phyloP scores from a whole-genome alignment of 2,797 vertebrate genomes.

The Silurus lanzhouensis region DNA sequence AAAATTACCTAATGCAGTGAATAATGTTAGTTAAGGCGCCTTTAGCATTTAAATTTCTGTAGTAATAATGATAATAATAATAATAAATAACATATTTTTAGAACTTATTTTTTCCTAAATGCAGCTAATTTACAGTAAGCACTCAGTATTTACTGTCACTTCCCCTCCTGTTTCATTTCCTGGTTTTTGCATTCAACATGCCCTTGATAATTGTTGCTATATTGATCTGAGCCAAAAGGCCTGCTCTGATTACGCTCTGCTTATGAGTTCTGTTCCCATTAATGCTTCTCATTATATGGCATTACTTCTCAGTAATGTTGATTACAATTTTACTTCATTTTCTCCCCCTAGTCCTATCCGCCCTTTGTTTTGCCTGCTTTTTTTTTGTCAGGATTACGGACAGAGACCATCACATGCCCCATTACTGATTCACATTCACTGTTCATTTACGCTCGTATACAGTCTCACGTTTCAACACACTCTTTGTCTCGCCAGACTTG shows the following conservation, averaged over 20 bases:
- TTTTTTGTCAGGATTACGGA: background rate
- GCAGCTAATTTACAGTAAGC: background rate
- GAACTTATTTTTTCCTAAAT: background rate
- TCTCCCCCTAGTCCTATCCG: background rate
- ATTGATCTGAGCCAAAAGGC: constrained; percentile 1
- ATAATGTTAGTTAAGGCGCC: background rate
- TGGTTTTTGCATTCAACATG: background rate
- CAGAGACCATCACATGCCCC: background rate
- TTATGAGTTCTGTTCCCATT: background rate
- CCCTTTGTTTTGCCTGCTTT: background rate
- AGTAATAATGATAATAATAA: background rate
- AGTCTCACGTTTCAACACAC: no score
- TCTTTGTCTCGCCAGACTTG: no score
- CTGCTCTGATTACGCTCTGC: background rate
- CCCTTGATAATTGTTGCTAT: background rate
- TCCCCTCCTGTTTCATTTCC: background rate
- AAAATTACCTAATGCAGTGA: background rate
- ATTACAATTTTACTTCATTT: background rate
- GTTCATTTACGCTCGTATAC: no score
- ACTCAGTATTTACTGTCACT: background rate
- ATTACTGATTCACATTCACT: no score
- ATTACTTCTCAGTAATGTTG: no score
- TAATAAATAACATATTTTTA: background rate
- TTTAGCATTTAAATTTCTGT: background rate
- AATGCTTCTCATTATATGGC: background rate